Percentiles rank a stretch among this genome's conserved stretches.
phyloP scores from a whole-genome alignment of 2,797 vertebrate species.

The Dromococcyx pavoninus region DNA sequence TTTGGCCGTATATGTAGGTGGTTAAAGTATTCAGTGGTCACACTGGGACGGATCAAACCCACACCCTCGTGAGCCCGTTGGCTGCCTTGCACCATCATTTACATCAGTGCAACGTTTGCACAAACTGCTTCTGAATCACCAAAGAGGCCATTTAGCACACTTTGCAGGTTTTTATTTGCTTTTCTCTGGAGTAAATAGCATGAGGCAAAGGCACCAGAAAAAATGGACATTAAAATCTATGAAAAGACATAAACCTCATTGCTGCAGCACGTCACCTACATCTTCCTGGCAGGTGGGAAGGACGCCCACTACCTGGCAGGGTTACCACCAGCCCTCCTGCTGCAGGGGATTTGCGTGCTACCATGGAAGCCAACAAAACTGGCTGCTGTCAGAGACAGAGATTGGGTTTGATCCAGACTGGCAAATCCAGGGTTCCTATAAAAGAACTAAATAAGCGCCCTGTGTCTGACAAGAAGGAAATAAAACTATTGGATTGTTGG shows the following conservation, averaged over 20 bases:
- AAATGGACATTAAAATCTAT: neutral
- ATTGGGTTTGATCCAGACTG: slow-evolving; percentile 10
- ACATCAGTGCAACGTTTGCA: neutral
- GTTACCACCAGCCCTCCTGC: neutral
- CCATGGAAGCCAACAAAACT: neutral
- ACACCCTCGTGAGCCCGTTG: neutral
- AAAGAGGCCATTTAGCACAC: neutral
- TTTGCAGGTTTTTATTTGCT: neutral
- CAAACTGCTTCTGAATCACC: neutral
- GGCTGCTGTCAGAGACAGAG: neutral
- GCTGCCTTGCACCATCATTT: neutral
- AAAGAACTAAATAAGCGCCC: slow-evolving; percentile 29
- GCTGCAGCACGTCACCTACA: neutral
- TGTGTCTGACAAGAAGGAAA: slow-evolving; percentile 44
- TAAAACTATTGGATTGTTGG: slow-evolving; percentile 37
- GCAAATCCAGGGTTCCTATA: neutral
- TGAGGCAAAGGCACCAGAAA: neutral
- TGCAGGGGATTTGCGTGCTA: neutral
- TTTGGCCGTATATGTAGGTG: fast-evolving
- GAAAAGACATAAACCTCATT: neutral
- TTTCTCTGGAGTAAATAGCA: neutral
- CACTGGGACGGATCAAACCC: neutral
- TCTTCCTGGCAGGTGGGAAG: neutral
- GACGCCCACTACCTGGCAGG: neutral
- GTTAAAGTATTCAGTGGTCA: neutral